A percentile compares a stretch with the other conserved stretches of the same genome.
Evolutionary conservation across 2,113 vertebrate species (phyloP).

Genomic region (Menura novaehollandiae): DNA sequence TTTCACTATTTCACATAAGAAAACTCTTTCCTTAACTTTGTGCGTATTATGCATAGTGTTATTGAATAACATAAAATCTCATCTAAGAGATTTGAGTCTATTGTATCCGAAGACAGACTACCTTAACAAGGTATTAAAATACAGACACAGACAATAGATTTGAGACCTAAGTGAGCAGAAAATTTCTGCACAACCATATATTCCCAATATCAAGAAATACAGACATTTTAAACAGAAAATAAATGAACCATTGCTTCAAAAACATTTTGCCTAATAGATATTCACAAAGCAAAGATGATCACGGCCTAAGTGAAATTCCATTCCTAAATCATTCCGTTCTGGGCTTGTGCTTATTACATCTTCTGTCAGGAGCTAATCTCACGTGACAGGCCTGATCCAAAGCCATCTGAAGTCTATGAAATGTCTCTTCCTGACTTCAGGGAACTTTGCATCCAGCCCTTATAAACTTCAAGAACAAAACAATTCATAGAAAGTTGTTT

Average conservation of each 20-base stretch:
- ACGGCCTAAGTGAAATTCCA: slow-evolving; percentile 11
- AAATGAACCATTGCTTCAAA: background rate
- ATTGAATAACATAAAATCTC: background rate
- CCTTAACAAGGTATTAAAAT: background rate
- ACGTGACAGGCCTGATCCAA: slow-evolving; percentile 50
- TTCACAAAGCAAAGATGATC: background rate
- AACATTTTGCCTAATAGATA: background rate
- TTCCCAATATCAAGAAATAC: background rate
- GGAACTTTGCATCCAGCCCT: slow-evolving; percentile 19
- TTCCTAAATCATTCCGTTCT: background rate
- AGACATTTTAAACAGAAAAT: background rate
- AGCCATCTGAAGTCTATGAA: slow-evolving; percentile 37
- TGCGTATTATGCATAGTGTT: background rate
- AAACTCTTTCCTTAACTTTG: background rate
- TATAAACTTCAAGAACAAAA: slow-evolving; percentile 20
- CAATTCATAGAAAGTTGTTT: background rate
- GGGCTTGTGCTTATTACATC: background rate
- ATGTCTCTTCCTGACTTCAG: slow-evolving; percentile 46
- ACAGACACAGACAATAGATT: background rate
- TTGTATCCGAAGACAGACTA: background rate
- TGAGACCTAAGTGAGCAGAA: background rate
- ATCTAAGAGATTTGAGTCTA: background rate
- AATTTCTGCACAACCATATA: background rate
- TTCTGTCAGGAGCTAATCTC: slow-evolving; percentile 50
- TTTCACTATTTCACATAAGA: background rate